Evolutionary conservation across 2,888 invertebrate genomes (phyloP), one percentile per base, ranked within the genome.

Genomic region (Metellina segmentata): DNA sequence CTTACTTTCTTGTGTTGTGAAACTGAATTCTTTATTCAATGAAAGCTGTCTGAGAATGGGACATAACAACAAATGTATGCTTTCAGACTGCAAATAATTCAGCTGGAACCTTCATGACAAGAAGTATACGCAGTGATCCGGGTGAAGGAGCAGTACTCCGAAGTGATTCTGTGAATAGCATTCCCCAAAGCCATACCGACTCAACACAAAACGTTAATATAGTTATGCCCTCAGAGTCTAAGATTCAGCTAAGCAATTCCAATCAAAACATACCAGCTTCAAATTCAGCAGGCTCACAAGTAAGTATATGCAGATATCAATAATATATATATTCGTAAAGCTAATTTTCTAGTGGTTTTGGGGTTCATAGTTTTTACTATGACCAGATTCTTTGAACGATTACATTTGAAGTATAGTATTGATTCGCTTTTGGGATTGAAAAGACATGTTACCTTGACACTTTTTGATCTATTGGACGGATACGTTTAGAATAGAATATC

Each of bases 51-150:
- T 34, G 4, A 34, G 34, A 34, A 34, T 34, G 34, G 34, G 5
- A 16, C 61, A 61, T 61, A 8, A 61, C 61, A 61, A 61, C 13
- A 61, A 9, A 34, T 20, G 20, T 51, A 51, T 81, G 34, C 52
- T 52, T 81, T 16, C 75, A 92, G 92, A 92, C 92, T n/a, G 92
- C 92, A 70, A 92, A 92, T 49, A 92, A 92, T 49, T 92, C 91
- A 1, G 20, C 91, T 4, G 89, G 88, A 7, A 92, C 86, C 13
- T 88, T 85, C 81, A 92, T 92, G 92, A 92, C 92, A 0, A 69
- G 92, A 16, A 92, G 92, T 20, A 89, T 92, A 11, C 85, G 92
- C 34, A 92, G 92, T 53, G 92, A 92, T 77, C 92, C 92, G 0
- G 92, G 92, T 34, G 89, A 89, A 34, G 92, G 85, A 11, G 79